These are phyloP conservation scores for Dasypogon diadema DNA, from an alignment of 2,888 invertebrate species.

Conservation along the genomic window DNA sequence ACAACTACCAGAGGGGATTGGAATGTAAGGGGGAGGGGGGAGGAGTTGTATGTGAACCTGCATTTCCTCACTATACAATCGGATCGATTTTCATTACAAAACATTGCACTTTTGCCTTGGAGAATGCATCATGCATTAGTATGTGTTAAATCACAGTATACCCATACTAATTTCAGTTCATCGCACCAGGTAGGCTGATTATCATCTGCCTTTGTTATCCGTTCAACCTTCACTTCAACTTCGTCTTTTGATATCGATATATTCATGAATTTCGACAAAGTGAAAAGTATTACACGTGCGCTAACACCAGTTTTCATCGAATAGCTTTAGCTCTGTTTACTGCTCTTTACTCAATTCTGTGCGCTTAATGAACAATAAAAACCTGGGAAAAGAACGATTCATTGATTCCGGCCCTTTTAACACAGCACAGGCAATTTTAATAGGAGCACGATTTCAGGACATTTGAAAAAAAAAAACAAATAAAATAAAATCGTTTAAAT, in stretches of 20 bases:
- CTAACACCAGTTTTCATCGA: background rate
- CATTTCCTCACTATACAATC: background rate
- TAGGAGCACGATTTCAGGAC: background rate
- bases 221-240: too few relatives aligned
- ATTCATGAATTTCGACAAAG: background rate
- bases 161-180: too few relatives aligned
- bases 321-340: background rate
- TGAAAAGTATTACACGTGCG: background rate
- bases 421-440: background rate
- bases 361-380: conserved; percentile 12
- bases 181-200: too few relatives aligned
- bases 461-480: conserved; percentile 9
- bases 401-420: background rate
- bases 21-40: too few relatives aligned
- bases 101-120: conserved; percentile 9
- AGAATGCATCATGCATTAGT: too few relatives aligned
- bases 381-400: background rate
- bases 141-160: too few relatives aligned
- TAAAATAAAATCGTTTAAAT: background rate
- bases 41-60: background rate
- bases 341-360: background rate
- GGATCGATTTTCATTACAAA: background rate
- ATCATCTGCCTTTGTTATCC: too few relatives aligned
- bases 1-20: too few relatives aligned
- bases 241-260: too few relatives aligned